phyloP scores from a whole-genome alignment of 2,888 invertebrate species.

The Pristionchus mayeri region DNA sequence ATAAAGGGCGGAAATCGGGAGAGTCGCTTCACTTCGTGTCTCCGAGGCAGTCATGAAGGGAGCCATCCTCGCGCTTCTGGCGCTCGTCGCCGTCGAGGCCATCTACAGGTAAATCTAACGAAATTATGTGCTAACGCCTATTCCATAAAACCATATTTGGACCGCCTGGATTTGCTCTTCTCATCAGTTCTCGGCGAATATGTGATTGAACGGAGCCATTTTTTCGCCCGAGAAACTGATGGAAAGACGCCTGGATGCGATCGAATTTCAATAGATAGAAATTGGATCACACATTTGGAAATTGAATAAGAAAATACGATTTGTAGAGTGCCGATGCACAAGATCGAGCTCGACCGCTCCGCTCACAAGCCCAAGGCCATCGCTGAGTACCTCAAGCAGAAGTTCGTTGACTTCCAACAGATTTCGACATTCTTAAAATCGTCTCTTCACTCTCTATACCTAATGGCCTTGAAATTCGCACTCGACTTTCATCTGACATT shows the following conservation, averaged over 20 bases:
- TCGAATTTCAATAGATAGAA: too few relatives aligned
- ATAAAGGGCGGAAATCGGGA: background rate
- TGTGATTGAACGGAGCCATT: background rate
- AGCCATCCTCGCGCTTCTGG: slow-evolving; percentile 49
- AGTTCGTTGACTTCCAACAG: background rate
- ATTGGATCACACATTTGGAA: too few relatives aligned
- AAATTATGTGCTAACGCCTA: too few relatives aligned
- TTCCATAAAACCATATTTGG: too few relatives aligned
- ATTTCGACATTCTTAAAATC: background rate
- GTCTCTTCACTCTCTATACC: too few relatives aligned
- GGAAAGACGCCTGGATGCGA: too few relatives aligned
- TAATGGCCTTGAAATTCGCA: too few relatives aligned
- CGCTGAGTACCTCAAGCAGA: slow-evolving; percentile 56
- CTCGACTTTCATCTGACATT: too few relatives aligned
- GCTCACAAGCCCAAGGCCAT: slow-evolving; percentile 57
- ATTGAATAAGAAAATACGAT: too few relatives aligned
- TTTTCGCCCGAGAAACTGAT: too few relatives aligned
- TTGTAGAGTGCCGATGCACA: slow-evolving; percentile 62
- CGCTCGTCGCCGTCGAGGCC: slow-evolving; percentile 46
- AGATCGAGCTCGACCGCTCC: slow-evolving; percentile 56
- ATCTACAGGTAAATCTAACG: slow-evolving; percentile 53
- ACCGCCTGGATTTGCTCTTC: too few relatives aligned
- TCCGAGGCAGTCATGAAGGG: slow-evolving; percentile 34
- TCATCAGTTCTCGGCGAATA: too few relatives aligned
- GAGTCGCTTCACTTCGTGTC: background rate